Evolutionary conservation across 92 coral and sea anemone species (phyloP), one percentile per base, ranked within the genome.

Genomic region (Heliopora coerulea): DNA sequence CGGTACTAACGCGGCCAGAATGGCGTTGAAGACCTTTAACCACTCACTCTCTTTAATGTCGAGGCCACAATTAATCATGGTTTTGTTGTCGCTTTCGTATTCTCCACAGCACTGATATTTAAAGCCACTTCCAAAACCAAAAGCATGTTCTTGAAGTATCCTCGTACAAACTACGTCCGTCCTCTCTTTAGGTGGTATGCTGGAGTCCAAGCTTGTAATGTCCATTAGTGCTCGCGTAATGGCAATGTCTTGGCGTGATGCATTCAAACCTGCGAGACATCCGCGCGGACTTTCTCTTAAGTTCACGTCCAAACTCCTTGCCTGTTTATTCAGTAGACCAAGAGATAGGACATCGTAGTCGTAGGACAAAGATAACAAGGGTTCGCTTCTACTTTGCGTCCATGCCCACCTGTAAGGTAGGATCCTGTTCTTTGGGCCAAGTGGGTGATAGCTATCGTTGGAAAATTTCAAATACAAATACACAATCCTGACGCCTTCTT

Each of bases 311-410:
- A 81, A 62, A 8, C 26, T 57, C 54, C 62, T 81, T 40, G 33
- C 85, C 52, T 81, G 85, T 62, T 62, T 81, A 48, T 23, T 74
- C 54, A 81, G 50, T 24, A 81, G 85, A 37, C 85, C 60, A 11
- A 81, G 75, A 54, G 85, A 81, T 34, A 81, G 54, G 48, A 81
- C 85, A 65, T 81, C 85, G 54, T 81, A 81, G 34, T 81, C 85
- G 49, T 73, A 73, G 17, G 85, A 54, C 34, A 81, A 26, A 25
- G 68, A 34, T 31, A 81, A 56, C 56, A 81, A 59, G 17, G 80
- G 58, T 56, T 81, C 80, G 26, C 48, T 65, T 31, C 58, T 62
- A 39, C 85, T 81, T 63, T 19, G 74, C 9, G 85, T 80, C 81
- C 85, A 74, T 32, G 75, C 42, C 85, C 85, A 81, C 62, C 80